Evolutionary conservation across 1,140 invertebrate species (phyloP).

Genomic region (Catajapyx aquilonaris): DNA sequence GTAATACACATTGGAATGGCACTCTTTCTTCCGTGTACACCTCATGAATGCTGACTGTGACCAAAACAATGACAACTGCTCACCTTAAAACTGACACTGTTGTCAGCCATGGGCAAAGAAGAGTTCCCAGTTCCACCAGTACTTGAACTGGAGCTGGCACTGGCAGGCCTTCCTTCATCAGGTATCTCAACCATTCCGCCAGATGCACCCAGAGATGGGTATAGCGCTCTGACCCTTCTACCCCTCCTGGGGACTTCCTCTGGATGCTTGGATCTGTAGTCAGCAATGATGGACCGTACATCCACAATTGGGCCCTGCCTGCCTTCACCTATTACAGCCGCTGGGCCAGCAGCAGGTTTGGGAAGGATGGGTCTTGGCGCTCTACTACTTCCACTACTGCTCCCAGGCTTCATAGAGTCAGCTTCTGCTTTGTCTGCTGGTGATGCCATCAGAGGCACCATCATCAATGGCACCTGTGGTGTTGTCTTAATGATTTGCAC

Average conservation of each 20-base stretch:
- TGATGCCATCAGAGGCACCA: slow-evolving; percentile 3
- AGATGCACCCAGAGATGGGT: slow-evolving; percentile 3
- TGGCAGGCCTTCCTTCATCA: background rate
- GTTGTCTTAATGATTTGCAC: slow-evolving; percentile 5
- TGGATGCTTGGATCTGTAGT: slow-evolving; percentile 50
- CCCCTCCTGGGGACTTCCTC: slow-evolving; percentile 41
- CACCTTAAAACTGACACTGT: slow-evolving; percentile 10
- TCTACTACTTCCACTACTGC: background rate
- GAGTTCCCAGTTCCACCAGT: too few relatives aligned
- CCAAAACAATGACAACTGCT: too few relatives aligned
- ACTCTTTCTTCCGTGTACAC: too few relatives aligned
- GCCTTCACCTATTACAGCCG: slow-evolving; percentile 29
- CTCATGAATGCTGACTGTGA: too few relatives aligned
- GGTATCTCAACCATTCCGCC: background rate
- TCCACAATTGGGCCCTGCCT: slow-evolving; percentile 52
- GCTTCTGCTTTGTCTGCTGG: background rate
- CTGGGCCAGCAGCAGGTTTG: slow-evolving; percentile 12
- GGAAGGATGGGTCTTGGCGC: slow-evolving; percentile 17
- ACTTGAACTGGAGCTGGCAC: too few relatives aligned
- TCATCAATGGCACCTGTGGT: slow-evolving; percentile 10
- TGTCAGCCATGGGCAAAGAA: too few relatives aligned
- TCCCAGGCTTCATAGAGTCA: background rate
- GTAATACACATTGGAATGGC: too few relatives aligned
- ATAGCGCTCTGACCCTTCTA: slow-evolving; percentile 21
- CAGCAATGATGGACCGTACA: slow-evolving; percentile 60